phyloP scores from a whole-genome alignment of 2,888 invertebrate species.

The Tachina fera region DNA sequence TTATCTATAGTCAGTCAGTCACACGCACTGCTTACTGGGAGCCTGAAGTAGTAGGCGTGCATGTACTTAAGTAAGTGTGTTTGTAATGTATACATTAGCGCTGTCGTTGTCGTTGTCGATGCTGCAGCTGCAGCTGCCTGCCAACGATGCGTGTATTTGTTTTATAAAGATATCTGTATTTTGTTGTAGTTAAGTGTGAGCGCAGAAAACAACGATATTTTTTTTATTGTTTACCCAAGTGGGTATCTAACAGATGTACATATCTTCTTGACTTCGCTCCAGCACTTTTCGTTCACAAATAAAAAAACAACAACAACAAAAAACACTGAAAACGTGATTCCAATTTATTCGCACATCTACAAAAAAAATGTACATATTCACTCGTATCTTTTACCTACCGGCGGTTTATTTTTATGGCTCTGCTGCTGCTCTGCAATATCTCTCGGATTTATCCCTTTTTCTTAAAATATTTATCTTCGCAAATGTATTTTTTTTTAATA shows the following conservation, averaged over 20 bases:
- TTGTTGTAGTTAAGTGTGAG: slow-evolving; percentile 55
- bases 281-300: background rate
- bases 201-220: slow-evolving; percentile 43
- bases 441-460: slow-evolving; percentile 41
- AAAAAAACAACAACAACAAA: background rate
- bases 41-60: slow-evolving; percentile 65
- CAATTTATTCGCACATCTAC: slow-evolving; percentile 30
- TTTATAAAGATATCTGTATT: slow-evolving; percentile 47
- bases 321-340: slow-evolving; percentile 43
- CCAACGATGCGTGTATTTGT: slow-evolving; percentile 32
- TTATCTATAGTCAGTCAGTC: background rate
- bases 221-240: slow-evolving; percentile 45
- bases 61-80: background rate
- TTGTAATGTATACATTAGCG: slow-evolving; percentile 52
- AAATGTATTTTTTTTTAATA: slow-evolving; percentile 8
- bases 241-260: slow-evolving; percentile 72
- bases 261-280: slow-evolving; percentile 50
- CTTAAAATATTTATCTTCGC: background rate
- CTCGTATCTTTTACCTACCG: slow-evolving; percentile 46
- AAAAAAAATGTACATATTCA: background rate
- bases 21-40: slow-evolving; percentile 13
- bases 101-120: background rate
- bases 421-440: slow-evolving; percentile 10
- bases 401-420: slow-evolving; percentile 45
- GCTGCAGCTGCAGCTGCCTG: slow-evolving; percentile 22